Evolutionary conservation across 2,888 invertebrate genomes (phyloP), one percentile per base, ranked within the genome.

Genomic region (Drosophila ezoana): DNA sequence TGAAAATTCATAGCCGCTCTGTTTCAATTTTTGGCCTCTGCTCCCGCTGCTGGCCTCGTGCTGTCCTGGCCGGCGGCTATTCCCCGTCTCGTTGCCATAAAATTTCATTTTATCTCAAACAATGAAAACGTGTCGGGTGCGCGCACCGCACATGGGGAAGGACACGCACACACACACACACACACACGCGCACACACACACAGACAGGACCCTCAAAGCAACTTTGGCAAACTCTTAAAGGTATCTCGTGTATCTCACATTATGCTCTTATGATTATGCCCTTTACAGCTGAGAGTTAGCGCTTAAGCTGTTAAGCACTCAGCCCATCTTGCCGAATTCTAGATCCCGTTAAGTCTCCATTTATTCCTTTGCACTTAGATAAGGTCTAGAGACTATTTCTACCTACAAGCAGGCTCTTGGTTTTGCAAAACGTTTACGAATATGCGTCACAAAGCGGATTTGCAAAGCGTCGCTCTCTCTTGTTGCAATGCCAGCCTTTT

Each of bases 91-190:
- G 58, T 67, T 68, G 87, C 85, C 82, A 87, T 84, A 76, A 84
- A 87, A 87, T 87, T 84, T 84, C 83, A 87, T 87, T 84, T 85
- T 87, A 87, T 76, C 82, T 76, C 76, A 85, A 87, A 79, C 86
- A 84, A 82, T 85, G 83, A 79, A 85, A 84, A 84, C 83, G 83
- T 87, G 83, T 87, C 67, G 73, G 57, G 51, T 60, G 62, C 63
- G 54, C 83, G 65, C 80, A 45, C 63, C 61, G 37, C 45, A 45
- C 48, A 58, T 35, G 35, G 20, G 49, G 23, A 44, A 33, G 51
- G 45, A 63, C 10, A 37, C 11, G 37, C 11, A 28, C 10, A 60
- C 53, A 44, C 28, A 45, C 28, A 53, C 44, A 33, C 38, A 56
- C 51, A 33, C n/a, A 37, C 13, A 48, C 13, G n/a, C 5, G 20